A percentile compares a stretch with the other conserved stretches of the same genome.
Conservation (phyloP, 2,113 vertebrate species). For the Dermatemys mawii region DNA sequence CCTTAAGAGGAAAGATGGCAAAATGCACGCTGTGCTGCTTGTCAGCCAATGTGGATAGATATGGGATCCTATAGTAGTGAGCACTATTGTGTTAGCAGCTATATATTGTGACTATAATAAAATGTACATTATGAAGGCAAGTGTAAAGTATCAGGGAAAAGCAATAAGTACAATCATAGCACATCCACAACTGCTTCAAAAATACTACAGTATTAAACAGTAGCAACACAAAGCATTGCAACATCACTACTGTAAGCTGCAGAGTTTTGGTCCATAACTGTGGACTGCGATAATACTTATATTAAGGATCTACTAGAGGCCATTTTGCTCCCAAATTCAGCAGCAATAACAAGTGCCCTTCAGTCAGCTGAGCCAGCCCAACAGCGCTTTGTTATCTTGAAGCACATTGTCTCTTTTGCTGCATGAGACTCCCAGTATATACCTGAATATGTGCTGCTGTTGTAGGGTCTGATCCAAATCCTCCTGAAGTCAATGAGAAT, state of each 20-base stretch:
- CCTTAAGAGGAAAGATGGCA: neutral
- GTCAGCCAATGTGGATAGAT: neutral
- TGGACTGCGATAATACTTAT: neutral
- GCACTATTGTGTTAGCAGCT: neutral
- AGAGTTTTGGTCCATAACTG: neutral
- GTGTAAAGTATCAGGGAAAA: neutral
- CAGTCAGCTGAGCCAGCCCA: neutral
- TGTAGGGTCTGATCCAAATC: neutral
- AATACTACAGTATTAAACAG: neutral
- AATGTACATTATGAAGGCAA: neutral
- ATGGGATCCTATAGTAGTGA: neutral
- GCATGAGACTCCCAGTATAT: neutral
- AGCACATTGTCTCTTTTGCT: neutral
- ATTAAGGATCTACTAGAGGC: accelerated
- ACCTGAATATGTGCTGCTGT: neutral
- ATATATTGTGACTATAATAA: neutral
- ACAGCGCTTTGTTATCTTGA: neutral
- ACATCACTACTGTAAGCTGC: neutral
- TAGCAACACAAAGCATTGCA: neutral
- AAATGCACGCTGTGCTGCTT: neutral
- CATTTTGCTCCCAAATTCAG: neutral
- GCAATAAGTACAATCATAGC: neutral
- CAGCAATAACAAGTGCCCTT: neutral
- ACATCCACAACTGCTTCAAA: neutral
- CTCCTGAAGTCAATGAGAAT: neutral